phyloP scores from a whole-genome alignment of 2,888 invertebrate genomes.

The Lamellibrachia satsuma region DNA sequence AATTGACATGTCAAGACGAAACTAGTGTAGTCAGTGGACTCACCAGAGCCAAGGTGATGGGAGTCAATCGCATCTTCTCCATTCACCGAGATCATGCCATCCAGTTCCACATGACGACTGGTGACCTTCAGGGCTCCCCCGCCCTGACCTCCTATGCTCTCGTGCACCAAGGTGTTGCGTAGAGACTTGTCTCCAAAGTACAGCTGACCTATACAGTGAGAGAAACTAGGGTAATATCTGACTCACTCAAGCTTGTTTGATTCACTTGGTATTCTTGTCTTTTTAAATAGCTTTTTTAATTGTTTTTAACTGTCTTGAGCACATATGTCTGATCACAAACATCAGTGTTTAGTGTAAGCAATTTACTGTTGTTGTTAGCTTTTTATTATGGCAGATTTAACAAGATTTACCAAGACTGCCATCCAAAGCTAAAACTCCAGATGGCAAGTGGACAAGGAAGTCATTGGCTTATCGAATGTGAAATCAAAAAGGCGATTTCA shows the following conservation, averaged over 20 bases:
- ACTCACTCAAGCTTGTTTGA: not conserved
- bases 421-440: no score
- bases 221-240: not conserved
- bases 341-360: no score
- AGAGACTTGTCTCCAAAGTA: slow-evolving; percentile 44
- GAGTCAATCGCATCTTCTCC: slow-evolving; percentile 40
- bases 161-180: slow-evolving; percentile 43
- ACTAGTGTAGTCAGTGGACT: not conserved
- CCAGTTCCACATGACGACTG: slow-evolving; percentile 49
- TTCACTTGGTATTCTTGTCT: not conserved
- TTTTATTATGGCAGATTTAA: no score
- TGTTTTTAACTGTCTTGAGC: not conserved
- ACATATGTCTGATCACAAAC: not conserved
- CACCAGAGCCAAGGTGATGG: not conserved
- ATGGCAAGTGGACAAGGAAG: no score
- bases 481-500: slow-evolving; percentile 27
- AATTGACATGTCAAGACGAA: not conserved
- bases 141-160: slow-evolving; percentile 49
- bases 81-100: slow-evolving; percentile 47
- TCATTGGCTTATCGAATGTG: no score
- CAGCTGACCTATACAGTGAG: slow-evolving; percentile 19
- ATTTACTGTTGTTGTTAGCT: no score
- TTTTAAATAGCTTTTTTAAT: not conserved
- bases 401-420: no score
- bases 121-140: slow-evolving; percentile 46